Conservation (phyloP, 2,888 invertebrate species). For the Meta bourneti region DNA sequence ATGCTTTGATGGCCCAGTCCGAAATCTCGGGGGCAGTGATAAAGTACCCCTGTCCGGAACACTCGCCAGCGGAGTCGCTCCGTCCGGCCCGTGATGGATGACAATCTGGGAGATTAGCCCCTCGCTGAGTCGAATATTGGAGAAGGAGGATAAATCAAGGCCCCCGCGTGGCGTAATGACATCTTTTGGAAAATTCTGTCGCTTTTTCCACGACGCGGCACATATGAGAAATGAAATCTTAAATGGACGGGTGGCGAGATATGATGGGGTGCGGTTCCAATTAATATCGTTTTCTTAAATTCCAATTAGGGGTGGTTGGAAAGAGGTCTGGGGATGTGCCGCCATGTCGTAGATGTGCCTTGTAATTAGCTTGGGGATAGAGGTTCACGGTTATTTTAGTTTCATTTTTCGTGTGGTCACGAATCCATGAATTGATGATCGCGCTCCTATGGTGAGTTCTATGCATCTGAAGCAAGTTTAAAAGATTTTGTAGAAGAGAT, state of each 20-base stretch:
- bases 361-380: neutral
- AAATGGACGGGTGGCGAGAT: neutral
- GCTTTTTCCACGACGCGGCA: conserved; percentile 2
- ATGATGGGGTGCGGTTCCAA: neutral
- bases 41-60: conserved; percentile 55
- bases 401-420: neutral
- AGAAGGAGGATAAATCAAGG: conserved; percentile 47
- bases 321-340: neutral
- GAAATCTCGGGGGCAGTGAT: conserved; percentile 15
- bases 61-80: conserved; percentile 1
- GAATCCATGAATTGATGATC: no score
- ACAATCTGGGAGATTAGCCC: conserved; percentile 24
- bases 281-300: neutral
- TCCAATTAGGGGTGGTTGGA: neutral
- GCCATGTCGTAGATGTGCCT: neutral
- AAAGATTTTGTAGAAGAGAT: no score
- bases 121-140: conserved; percentile 30
- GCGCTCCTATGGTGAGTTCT: no score
- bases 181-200: conserved; percentile 45
- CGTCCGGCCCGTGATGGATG: conserved; percentile 33
- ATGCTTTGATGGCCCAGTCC: neutral
- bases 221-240: neutral
- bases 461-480: no score
- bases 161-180: conserved; percentile 33
- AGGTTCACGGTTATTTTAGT: neutral